Percentiles rank a stretch among this genome's conserved stretches.
phyloP scores from a whole-genome alignment of 2,797 vertebrate species.

The Xiphorhynchus erythropygius region DNA sequence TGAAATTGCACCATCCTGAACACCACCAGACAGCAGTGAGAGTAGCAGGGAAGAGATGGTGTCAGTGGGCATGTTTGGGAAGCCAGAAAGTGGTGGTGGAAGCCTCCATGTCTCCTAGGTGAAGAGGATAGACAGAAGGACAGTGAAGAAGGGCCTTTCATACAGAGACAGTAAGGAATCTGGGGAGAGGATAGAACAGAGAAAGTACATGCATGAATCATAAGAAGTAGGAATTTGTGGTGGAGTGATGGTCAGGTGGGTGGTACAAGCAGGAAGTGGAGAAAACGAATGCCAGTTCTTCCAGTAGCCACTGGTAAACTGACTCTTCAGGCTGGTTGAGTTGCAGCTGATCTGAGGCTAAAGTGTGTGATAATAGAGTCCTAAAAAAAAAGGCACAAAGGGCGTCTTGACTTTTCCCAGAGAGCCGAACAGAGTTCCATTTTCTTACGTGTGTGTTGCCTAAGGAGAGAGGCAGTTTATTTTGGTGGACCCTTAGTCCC shows the following conservation, averaged over 20 bases:
- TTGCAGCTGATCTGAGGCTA: background rate
- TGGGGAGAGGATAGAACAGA: background rate
- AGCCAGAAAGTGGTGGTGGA: background rate
- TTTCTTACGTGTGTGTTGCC: background rate
- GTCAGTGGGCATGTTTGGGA: rapidly evolving
- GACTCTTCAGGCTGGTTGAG: background rate
- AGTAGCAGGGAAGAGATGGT: background rate
- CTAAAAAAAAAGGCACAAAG: background rate
- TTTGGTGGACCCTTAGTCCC: background rate
- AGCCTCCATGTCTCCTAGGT: background rate
- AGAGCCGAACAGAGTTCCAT: background rate
- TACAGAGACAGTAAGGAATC: background rate
- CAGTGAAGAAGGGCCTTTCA: background rate
- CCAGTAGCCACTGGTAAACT: background rate
- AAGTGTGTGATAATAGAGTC: background rate
- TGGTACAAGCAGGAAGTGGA: conserved; percentile 34
- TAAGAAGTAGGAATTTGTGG: conserved; percentile 17
- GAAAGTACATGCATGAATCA: conserved; percentile 17
- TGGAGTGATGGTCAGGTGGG: background rate
- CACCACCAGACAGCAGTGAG: background rate
- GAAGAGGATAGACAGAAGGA: background rate
- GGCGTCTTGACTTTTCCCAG: background rate
- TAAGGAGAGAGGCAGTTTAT: background rate
- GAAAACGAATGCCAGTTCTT: conserved; percentile 6
- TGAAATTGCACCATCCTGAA: background rate